Conservation (phyloP, 2,797 vertebrate species). For the Rhinoraja longicauda region DNA sequence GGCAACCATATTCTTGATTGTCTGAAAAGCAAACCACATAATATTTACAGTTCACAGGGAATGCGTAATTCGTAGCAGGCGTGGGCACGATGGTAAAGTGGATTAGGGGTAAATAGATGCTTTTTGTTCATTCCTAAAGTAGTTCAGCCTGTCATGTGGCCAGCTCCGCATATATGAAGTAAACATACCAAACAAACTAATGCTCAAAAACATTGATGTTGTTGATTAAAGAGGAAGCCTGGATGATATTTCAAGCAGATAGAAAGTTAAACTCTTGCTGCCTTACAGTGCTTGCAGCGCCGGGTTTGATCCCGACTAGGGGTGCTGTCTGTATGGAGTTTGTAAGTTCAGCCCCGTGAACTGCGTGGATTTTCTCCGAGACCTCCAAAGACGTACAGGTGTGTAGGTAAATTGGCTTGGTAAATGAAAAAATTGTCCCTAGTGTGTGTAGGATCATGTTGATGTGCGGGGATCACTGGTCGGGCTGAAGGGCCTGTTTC, state of each 20-base stretch:
- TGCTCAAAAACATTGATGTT: background rate
- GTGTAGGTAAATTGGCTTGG: no score
- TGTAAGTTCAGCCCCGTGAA: no score
- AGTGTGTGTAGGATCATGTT: no score
- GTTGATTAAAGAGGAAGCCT: background rate
- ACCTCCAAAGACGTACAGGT: no score
- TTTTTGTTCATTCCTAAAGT: conserved; percentile 24
- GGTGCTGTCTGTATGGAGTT: no score
- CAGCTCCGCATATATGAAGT: background rate
- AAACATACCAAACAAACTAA: background rate
- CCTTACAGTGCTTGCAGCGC: background rate
- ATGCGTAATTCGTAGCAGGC: conserved; percentile 9
- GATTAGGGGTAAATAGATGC: background rate
- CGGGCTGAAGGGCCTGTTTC: no score
- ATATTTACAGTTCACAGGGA: conserved; percentile 17
- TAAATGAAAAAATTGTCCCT: no score
- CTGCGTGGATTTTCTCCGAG: no score
- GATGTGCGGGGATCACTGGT: no score
- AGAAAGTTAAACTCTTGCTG: background rate
- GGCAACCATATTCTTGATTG: background rate
- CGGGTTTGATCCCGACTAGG: no score
- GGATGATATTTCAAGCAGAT: background rate
- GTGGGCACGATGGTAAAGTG: background rate
- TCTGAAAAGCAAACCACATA: conserved; percentile 22
- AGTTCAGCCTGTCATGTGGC: conserved; percentile 24